phyloP scores from a whole-genome alignment of 1,140 invertebrate species.

The Helicoverpa armigera region DNA sequence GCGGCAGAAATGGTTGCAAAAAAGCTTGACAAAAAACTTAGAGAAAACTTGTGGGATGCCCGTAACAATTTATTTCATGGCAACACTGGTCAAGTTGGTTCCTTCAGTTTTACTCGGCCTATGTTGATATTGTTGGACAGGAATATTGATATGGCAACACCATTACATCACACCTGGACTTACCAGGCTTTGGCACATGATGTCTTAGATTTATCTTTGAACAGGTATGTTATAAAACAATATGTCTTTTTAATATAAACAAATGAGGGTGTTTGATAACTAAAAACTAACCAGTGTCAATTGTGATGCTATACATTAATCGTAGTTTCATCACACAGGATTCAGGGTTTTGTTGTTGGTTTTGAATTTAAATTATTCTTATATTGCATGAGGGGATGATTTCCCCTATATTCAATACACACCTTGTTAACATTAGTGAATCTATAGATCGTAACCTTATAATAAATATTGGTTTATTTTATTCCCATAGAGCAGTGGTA shows the following conservation, averaged over 20 bases:
- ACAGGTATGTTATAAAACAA: slow-evolving; percentile 84
- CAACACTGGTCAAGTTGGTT: slow-evolving; percentile 92
- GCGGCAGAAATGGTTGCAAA: slow-evolving; percentile 99
- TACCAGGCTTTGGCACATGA: slow-evolving; percentile 99
- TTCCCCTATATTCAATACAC: no score
- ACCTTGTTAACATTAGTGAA: no score
- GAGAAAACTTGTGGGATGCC: slow-evolving; percentile 98
- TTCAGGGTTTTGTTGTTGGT: no score
- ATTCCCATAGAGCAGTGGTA: slow-evolving; percentile 77
- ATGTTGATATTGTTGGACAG: slow-evolving; percentile 97
- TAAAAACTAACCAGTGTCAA: no score
- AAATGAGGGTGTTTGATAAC: no score
- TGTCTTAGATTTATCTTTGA: slow-evolving; percentile 96
- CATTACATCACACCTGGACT: slow-evolving; percentile 99
- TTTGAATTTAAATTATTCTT: no score
- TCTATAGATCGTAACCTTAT: no score
- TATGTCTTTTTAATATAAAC: neutral
- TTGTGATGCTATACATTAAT: no score
- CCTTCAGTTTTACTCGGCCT: slow-evolving; percentile 96
- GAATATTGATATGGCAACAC: slow-evolving; percentile 98
- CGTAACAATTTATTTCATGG: slow-evolving; percentile 98
- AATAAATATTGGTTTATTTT: neutral
- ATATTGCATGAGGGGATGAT: no score
- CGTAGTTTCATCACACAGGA: no score
- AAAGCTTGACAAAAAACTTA: slow-evolving; percentile 98